Evolutionary conservation across 2,113 vertebrate genomes (phyloP), one percentile per base, ranked within the genome.

Genomic region (Macrotis lagotis): DNA sequence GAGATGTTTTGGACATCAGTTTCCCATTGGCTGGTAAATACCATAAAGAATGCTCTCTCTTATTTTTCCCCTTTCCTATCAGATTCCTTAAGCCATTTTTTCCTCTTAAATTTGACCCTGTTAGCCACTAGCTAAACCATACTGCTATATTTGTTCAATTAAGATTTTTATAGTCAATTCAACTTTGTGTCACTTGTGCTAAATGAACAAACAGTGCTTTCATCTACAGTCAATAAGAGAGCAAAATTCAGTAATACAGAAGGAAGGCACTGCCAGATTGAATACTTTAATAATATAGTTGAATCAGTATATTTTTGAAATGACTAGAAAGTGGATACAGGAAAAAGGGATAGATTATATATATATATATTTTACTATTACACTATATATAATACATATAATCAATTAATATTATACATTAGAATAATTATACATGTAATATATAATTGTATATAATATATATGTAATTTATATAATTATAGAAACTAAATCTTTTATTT

Each of bases 21-120:
- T 98, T 97, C 92, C 94, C 97, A n/a, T 96, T 97, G 96, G 83
- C 44, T 96, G 92, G 96, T 95, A 96, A 97, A 74, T 96, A 93
- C 74, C 89, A 51, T 97, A 96, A 97, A 97, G 53, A 89, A 95
- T 66, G 96, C 93, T 93, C 92, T 90, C 66, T 96, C 12, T n/a
- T 92, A 66, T 94, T 93, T 95, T 94, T 91, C 94, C 89, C 48
- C 91, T 93, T 98, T 97, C 91, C 95, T 95, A 53, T 95, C 96
- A 96, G 66, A 92, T 92, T 91, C 94, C 89, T 92, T 31, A 97
- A 96, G 90, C 90, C 94, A 25, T 92, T 89, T 96, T 96, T 48
- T 83, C 48, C 48, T n/a, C 92, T 94, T 93, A 90, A 95, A 95
- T 98, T 5, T 95, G 97, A 91, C 93, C 96, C 95, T 97, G n/a